Evolutionary conservation across 2,113 vertebrate species (phyloP).

Genomic region (Anarrhichthys ocellatus): DNA sequence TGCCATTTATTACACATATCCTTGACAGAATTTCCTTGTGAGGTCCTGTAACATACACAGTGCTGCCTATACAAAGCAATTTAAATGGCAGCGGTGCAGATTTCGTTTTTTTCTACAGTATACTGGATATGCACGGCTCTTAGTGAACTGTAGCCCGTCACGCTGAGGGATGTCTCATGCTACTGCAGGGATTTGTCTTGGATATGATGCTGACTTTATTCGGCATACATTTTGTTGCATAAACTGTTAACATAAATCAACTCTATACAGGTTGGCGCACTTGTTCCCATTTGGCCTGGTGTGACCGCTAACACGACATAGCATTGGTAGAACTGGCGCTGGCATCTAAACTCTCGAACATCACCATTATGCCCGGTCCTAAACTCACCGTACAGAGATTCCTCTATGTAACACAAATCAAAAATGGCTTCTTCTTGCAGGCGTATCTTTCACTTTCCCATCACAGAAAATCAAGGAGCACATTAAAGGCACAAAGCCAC

Average conservation of each 20-base stretch:
- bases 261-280: too few relatives aligned
- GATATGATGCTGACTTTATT: neutral
- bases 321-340: neutral
- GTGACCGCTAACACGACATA: neutral
- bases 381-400: neutral
- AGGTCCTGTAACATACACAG: neutral
- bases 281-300: neutral
- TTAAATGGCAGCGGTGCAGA: neutral
- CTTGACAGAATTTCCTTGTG: neutral
- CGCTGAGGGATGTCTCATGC: neutral
- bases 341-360: neutral
- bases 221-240: neutral
- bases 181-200: neutral
- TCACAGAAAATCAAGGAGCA: slow-evolving; percentile 25
- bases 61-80: neutral
- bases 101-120: neutral
- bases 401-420: neutral
- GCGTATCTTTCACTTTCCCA: slow-evolving; percentile 4
- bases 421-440: neutral
- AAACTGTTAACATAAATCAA: neutral
- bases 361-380: neutral
- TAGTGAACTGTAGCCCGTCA: neutral
- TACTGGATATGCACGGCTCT: neutral
- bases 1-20: slow-evolving; percentile 15
- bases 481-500: slow-evolving; percentile 47